Percentiles rank a stretch among this genome's conserved stretches.
These are phyloP conservation scores for Stenolophus ochropezus DNA, from an alignment of 2,888 invertebrate genomes.

Conservation along the genomic window DNA sequence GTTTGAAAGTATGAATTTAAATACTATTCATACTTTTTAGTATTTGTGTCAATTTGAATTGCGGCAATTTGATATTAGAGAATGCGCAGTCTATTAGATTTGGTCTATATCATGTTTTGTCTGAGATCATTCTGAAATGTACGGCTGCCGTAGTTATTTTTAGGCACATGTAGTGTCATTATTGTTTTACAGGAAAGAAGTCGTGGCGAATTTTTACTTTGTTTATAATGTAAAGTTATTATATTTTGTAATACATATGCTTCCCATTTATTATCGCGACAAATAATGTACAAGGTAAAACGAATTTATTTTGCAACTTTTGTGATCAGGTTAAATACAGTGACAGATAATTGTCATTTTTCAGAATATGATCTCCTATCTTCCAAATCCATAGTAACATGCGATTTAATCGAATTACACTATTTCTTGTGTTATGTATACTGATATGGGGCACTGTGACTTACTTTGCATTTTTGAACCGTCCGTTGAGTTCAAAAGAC, in stretches of 20 bases:
- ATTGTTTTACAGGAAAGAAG: constrained; percentile 50
- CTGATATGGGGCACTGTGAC: constrained; percentile 75
- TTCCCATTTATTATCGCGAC: constrained; percentile 41
- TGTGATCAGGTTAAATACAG: constrained; percentile 7
- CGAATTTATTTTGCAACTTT: constrained; percentile 16
- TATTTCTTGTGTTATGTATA: constrained; percentile 72
- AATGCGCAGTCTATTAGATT: too few species aligned
- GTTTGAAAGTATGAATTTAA: too few species aligned
- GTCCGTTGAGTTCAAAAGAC: constrained; percentile 71
- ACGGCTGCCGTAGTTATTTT: not conserved
- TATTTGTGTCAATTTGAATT: too few species aligned
- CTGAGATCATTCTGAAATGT: too few species aligned
- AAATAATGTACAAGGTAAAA: constrained; percentile 58
- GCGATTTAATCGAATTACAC: constrained; percentile 70
- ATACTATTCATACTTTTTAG: too few species aligned
- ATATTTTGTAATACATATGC: constrained; percentile 44
- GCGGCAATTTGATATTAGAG: too few species aligned
- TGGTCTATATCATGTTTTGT: too few species aligned
- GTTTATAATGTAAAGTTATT: constrained; percentile 57
- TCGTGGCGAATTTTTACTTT: constrained; percentile 59
- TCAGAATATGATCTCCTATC: constrained; percentile 59
- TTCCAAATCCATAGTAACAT: constrained; percentile 64
- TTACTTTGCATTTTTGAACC: constrained; percentile 74
- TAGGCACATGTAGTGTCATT: constrained; percentile 20
- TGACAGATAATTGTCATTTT: constrained; percentile 22